Base-by-base conservation (phyloP, 2,797 vertebrate species). In the Lemur catta region DNA sequence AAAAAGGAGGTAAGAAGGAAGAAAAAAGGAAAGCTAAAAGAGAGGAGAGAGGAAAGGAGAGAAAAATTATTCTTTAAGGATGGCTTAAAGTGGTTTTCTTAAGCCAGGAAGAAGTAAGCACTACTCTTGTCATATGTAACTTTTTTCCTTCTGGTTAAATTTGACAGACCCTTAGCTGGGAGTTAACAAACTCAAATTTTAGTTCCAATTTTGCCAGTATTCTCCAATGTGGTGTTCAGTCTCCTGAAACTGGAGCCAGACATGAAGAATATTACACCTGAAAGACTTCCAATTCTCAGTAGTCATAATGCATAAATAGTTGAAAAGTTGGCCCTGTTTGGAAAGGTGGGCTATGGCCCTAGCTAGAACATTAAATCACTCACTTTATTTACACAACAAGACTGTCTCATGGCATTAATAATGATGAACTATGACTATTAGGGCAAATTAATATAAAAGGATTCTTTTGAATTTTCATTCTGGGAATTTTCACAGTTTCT, bases 401-500 rank as follows among this genome's bases (percentile, higher is more conserved):
- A 74, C 28, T 85, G 41, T 81, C 41, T 92, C 33, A 33, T 72
- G 28, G 41, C 38, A 72, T 46, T 79, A 35, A 61, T 65, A 48
- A 82, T 91, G 43, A 84, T 71, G 55, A 92, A 65, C 72, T 84
- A 18, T 88, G 78, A 84, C n/a, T 63, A 46, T 33, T 82, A 63
- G 41, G 30, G 26, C 38, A 63, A 33, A 24, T 50, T 72, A 79
- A 80, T 75, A 57, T 43, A 72, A 79, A 78, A n/a, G 48, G 38
- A 72, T 89, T 76, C 55, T 84, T 79, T 13, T 92, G 67, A 95
- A 87, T 86, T 93, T 95, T 92, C 63, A 84, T 71, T 96, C 35
- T 63, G 17, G 90, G 82, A 88, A 55, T 93, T 94, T 96, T 96
- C 75, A 89, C 26, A 80, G 69, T 91, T 80, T 96, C 84, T 85